Conservation (phyloP, 2,888 invertebrate genomes). For the Lissocephala sabroskyi region DNA sequence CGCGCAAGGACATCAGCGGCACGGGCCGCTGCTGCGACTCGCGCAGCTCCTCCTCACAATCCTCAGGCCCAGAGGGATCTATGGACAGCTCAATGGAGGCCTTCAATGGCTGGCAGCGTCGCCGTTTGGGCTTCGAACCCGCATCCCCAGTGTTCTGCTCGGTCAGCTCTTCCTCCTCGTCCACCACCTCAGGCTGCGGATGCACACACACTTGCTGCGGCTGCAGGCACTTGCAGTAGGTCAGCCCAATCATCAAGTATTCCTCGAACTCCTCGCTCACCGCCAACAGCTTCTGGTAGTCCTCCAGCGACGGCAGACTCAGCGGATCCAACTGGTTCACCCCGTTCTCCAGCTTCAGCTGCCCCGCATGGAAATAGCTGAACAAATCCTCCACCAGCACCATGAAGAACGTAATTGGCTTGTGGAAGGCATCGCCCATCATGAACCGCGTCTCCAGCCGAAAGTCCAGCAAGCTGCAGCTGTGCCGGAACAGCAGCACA, state of each 20-base stretch:
- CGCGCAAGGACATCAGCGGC: too few relatives aligned
- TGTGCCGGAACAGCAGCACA: conserved; percentile 35
- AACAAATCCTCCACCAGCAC: conserved; percentile 57
- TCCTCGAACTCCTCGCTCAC: conserved; percentile 59
- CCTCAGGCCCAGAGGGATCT: too few relatives aligned
- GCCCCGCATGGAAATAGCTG: conserved; percentile 43
- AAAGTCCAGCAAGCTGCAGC: conserved; percentile 34
- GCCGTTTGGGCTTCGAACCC: neutral
- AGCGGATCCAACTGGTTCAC: conserved; percentile 48
- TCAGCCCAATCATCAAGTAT: conserved; percentile 46
- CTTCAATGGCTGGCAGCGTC: too few relatives aligned
- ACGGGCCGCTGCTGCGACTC: too few relatives aligned
- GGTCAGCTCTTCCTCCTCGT: neutral
- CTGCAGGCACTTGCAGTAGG: conserved; percentile 55
- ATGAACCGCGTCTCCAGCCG: conserved; percentile 35
- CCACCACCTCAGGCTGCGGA: too few relatives aligned
- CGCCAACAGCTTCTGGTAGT: conserved; percentile 36
- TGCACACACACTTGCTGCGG: conserved; percentile 1
- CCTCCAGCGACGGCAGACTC: conserved; percentile 35
- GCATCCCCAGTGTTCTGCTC: neutral
- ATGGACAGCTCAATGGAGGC: too few relatives aligned
- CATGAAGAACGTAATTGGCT: conserved; percentile 54
- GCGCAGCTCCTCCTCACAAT: too few relatives aligned
- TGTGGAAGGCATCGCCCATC: conserved; percentile 57
- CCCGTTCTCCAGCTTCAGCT: conserved; percentile 40